A percentile compares a stretch with the other conserved stretches of the same genome.
phyloP scores from a whole-genome alignment of 2,113 vertebrate genomes.

The Microtus pennsylvanicus region DNA sequence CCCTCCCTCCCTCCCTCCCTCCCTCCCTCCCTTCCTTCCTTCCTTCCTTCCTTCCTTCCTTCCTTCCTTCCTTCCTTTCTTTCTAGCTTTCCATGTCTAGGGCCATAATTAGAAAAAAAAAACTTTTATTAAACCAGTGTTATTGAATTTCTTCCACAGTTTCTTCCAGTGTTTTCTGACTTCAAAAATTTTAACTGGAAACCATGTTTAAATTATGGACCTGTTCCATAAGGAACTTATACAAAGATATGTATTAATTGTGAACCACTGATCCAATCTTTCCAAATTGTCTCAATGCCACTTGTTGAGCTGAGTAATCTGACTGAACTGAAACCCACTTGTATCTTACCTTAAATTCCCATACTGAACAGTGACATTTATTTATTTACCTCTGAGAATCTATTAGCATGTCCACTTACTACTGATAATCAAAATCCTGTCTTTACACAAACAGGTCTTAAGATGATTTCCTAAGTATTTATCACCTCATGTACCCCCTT shows the following conservation, averaged over 20 bases:
- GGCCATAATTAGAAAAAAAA: constrained; percentile 42
- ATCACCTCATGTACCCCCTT: background rate
- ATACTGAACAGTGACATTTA: background rate
- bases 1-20: too few relatives aligned
- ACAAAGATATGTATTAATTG: background rate
- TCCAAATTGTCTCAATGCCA: background rate
- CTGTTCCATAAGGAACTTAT: background rate
- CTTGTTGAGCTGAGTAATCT: background rate
- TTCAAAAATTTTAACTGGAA: background rate
- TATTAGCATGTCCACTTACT: background rate
- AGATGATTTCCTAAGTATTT: background rate
- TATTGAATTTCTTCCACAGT: background rate
- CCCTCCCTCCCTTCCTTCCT: too few relatives aligned
- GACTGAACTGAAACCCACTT: background rate
- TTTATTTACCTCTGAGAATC: background rate
- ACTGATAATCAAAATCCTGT: background rate
- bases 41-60: too few relatives aligned
- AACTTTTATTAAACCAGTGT: constrained; percentile 25
- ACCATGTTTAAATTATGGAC: background rate
- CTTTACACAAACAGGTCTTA: background rate
- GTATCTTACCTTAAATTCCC: background rate
- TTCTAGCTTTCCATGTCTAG: too few relatives aligned
- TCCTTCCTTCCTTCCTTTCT: too few relatives aligned
- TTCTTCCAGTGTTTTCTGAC: background rate
- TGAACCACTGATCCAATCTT: background rate